These are phyloP conservation scores for Polypedilum pembai DNA, from an alignment of 1,140 invertebrate species.

Conservation along the genomic window DNA sequence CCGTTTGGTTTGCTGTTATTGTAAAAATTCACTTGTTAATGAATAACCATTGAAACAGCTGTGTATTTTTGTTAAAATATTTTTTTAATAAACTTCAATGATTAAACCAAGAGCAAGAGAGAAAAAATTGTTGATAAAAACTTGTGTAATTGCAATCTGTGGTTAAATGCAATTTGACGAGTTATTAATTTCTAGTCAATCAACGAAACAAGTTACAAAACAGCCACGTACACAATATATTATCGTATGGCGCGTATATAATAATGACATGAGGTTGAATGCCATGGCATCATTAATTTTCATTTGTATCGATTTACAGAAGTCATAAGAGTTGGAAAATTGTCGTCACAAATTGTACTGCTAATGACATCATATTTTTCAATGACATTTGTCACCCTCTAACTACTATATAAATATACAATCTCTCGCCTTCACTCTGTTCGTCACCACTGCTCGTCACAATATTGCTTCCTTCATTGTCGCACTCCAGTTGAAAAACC, in stretches of 20 bases:
- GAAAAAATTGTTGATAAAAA: background rate
- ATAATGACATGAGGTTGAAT: slow-evolving; percentile 2
- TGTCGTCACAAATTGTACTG: slow-evolving; percentile 15
- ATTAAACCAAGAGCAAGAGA: background rate
- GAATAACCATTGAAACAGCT: too few species aligned
- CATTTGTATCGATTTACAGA: slow-evolving; percentile 28
- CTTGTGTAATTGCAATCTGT: slow-evolving; percentile 27
- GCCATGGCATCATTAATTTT: slow-evolving; percentile 24
- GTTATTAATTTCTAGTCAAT: slow-evolving; percentile 28
- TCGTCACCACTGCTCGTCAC: too few species aligned
- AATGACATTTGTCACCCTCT: slow-evolving; percentile 4
- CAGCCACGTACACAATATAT: slow-evolving; percentile 15
- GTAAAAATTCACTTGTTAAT: too few species aligned
- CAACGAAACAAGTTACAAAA: slow-evolving; percentile 22
- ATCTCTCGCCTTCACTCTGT: background rate
- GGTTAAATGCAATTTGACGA: slow-evolving; percentile 26
- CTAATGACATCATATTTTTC: slow-evolving; percentile 28
- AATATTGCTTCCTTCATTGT: background rate
- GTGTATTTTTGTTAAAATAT: too few species aligned
- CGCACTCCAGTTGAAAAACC: background rate
- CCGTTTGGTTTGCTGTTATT: too few species aligned
- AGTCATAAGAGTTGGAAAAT: background rate
- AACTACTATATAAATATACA: too few species aligned
- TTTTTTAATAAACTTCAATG: slow-evolving; percentile 10
- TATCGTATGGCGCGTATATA: background rate